Evolutionary conservation across 1,140 invertebrate genomes (phyloP).

Genomic region (Samia ricini): DNA sequence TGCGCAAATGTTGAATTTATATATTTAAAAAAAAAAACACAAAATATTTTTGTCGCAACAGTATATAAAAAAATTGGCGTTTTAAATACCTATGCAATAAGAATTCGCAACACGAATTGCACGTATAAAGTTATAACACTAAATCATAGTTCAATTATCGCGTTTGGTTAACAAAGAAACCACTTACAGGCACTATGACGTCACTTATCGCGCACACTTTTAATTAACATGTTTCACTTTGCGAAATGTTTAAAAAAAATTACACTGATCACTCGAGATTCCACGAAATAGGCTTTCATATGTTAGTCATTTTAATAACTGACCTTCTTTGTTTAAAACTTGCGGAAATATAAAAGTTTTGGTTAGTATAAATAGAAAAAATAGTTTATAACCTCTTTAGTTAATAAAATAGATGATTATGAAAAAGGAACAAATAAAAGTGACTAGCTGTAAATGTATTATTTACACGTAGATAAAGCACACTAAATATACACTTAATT

Average conservation of each 20-base stretch:
- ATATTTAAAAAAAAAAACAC: not conserved
- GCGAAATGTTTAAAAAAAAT: not conserved
- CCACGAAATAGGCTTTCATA: slow-evolving; percentile 3
- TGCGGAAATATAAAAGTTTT: too few relatives aligned
- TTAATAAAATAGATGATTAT: too few relatives aligned
- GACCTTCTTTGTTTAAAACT: not conserved
- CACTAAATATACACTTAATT: too few relatives aligned
- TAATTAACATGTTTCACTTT: not conserved
- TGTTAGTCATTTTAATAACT: too few relatives aligned
- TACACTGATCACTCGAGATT: slow-evolving; percentile 7
- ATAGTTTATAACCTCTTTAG: too few relatives aligned
- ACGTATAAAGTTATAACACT: not conserved
- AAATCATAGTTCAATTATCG: not conserved
- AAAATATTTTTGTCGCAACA: not conserved
- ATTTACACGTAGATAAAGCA: too few relatives aligned
- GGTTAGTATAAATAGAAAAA: too few relatives aligned
- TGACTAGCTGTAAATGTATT: too few relatives aligned
- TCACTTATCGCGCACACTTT: slow-evolving; percentile 30
- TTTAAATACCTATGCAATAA: not conserved
- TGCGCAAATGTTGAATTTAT: not conserved
- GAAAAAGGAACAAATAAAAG: too few relatives aligned
- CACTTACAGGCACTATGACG: slow-evolving; percentile 22
- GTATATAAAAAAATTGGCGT: not conserved
- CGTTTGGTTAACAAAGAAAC: slow-evolving; percentile 31
- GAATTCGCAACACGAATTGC: not conserved